Conservation (phyloP, 2,797 vertebrate species). For the Pantherophis vulpinus region DNA sequence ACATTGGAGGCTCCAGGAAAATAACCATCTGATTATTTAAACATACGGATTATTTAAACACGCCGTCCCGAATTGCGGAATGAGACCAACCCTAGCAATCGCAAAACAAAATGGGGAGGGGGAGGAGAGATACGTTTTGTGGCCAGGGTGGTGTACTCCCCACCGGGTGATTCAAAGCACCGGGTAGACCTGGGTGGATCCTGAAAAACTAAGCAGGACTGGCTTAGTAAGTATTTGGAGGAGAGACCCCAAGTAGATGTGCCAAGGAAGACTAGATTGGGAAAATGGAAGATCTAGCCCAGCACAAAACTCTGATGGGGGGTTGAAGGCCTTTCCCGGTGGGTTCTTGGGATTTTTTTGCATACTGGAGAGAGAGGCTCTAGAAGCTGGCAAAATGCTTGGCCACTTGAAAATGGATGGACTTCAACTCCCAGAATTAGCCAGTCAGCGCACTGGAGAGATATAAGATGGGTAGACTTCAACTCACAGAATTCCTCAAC, state of each 20-base stretch:
- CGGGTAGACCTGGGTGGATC: neutral
- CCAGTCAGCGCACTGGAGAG: too few relatives aligned
- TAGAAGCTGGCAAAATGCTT: too few relatives aligned
- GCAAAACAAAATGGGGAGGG: neutral
- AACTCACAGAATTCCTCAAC: too few relatives aligned
- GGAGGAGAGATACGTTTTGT: neutral
- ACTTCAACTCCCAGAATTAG: too few relatives aligned
- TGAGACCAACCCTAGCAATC: neutral
- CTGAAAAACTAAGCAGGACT: neutral
- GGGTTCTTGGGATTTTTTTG: too few relatives aligned
- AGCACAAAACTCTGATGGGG: too few relatives aligned
- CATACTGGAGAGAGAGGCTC: too few relatives aligned
- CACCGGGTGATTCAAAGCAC: neutral
- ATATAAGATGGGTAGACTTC: too few relatives aligned
- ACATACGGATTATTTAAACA: neutral
- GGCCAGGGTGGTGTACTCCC: neutral
- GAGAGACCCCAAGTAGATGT: neutral
- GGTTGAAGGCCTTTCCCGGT: too few relatives aligned
- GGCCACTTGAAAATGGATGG: too few relatives aligned
- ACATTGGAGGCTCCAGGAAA: neutral
- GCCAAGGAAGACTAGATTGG: neutral
- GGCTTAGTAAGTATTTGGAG: neutral
- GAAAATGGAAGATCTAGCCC: neutral
- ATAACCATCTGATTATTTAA: neutral
- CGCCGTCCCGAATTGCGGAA: fast-evolving